Conservation (phyloP, 2,113 vertebrate genomes). For the Piprites chloris region DNA sequence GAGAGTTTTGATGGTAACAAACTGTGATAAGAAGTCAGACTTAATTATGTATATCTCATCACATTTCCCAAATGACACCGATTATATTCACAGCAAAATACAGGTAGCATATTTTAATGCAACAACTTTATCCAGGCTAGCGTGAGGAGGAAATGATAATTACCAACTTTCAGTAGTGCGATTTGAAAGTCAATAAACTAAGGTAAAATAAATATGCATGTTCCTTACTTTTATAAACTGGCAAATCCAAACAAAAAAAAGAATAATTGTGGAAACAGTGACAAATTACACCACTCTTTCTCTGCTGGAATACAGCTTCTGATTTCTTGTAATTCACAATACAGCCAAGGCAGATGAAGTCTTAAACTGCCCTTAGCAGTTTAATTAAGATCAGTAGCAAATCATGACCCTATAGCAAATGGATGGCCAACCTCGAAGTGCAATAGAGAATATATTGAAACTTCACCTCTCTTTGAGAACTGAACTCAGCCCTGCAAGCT, state of each 20-base stretch:
- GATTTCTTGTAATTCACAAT: not conserved
- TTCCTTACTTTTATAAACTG: not conserved
- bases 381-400: not conserved
- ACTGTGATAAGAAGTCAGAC: constrained; percentile 59
- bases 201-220: constrained; percentile 24
- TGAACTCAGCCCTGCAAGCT: not conserved
- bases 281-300: not conserved
- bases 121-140: constrained; percentile 27
- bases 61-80: constrained; percentile 61
- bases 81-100: constrained; percentile 52
- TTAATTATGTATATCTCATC: constrained; percentile 70
- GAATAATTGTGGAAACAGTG: not conserved
- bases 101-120: constrained; percentile 51
- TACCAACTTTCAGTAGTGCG: not conserved
- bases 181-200: constrained; percentile 51
- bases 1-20: constrained; percentile 64
- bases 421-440: not conserved
- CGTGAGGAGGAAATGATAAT: constrained; percentile 32
- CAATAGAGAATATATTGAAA: not conserved
- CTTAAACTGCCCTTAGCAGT: not conserved
- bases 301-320: not conserved
- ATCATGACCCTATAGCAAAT: not conserved
- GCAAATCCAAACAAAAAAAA: not conserved
- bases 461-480: not conserved
- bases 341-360: not conserved